Percentiles rank a stretch among this genome's conserved stretches.
These are phyloP conservation scores for Callaeas wilsoni DNA, from an alignment of 2,113 vertebrate species.

Conservation along the genomic window DNA sequence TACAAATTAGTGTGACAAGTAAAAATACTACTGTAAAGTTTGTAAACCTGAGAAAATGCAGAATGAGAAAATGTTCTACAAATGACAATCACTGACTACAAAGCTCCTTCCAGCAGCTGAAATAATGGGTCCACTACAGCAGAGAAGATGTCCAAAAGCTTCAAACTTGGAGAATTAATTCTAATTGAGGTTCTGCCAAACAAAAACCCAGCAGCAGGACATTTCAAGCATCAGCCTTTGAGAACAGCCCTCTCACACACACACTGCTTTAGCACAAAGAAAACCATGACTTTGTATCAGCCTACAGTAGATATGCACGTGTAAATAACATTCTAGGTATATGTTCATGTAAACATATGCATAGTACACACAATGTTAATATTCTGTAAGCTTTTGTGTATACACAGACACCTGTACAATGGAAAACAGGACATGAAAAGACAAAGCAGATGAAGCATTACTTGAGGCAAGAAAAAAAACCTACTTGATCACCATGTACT, in stretches of 20 bases:
- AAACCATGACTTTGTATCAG: background rate
- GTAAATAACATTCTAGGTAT: background rate
- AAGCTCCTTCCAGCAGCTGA: background rate
- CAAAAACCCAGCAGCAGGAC: background rate
- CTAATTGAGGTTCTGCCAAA: background rate
- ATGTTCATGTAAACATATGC: background rate
- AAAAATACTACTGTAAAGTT: background rate
- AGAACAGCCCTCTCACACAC: background rate
- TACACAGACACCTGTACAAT: background rate
- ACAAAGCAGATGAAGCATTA: background rate
- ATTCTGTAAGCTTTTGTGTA: background rate
- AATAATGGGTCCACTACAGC: background rate
- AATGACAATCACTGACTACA: background rate
- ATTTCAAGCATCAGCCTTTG: background rate
- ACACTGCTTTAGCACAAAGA: background rate
- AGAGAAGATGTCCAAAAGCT: background rate
- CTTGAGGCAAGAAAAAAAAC: background rate
- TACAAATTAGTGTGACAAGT: background rate
- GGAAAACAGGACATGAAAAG: background rate
- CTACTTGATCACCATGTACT: background rate
- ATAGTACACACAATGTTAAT: background rate
- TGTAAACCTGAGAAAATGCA: background rate
- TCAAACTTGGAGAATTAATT: background rate
- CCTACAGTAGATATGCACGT: accelerated
- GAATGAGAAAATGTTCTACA: background rate